Evolutionary conservation across 2,113 vertebrate species (phyloP).

Genomic region (Aptenodytes forsteri): DNA sequence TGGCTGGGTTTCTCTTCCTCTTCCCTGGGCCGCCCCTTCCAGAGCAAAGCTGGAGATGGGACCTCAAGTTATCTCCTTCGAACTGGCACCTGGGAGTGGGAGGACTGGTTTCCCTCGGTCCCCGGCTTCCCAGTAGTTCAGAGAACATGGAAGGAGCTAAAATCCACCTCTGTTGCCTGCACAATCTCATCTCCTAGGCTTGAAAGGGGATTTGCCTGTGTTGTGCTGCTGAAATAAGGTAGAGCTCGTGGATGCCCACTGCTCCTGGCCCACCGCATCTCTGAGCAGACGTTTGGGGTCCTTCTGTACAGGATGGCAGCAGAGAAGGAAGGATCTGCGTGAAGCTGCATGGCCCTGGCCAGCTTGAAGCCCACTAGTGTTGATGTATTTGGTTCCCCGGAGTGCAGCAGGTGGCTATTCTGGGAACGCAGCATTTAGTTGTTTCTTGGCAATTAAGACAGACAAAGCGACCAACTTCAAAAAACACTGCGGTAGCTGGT

Average conservation of each 20-base stretch:
- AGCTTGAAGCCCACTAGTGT: neutral
- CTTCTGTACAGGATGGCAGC: fast-evolving
- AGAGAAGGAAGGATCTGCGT: neutral
- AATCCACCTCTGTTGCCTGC: neutral
- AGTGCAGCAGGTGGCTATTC: conserved; percentile 5
- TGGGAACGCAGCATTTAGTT: neutral
- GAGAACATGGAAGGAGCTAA: neutral
- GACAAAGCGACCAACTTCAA: neutral
- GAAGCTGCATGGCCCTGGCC: neutral
- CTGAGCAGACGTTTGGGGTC: neutral
- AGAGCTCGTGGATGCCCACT: neutral
- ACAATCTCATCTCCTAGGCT: neutral
- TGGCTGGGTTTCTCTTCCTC: neutral
- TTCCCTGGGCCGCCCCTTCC: neutral
- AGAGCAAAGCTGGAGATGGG: neutral
- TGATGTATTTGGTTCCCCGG: neutral
- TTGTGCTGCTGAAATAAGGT: neutral
- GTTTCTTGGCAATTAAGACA: conserved; percentile 6
- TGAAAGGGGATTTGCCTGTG: neutral
- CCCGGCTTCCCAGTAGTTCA: neutral
- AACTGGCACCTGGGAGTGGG: neutral
- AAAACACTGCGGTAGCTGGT: neutral
- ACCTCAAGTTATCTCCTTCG: neutral
- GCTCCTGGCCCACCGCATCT: neutral
- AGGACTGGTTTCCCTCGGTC: neutral